A percentile compares a stretch with the other conserved stretches of the same genome.
Conservation (phyloP, 2,113 vertebrate species). For the Pangasianodon gigas region DNA sequence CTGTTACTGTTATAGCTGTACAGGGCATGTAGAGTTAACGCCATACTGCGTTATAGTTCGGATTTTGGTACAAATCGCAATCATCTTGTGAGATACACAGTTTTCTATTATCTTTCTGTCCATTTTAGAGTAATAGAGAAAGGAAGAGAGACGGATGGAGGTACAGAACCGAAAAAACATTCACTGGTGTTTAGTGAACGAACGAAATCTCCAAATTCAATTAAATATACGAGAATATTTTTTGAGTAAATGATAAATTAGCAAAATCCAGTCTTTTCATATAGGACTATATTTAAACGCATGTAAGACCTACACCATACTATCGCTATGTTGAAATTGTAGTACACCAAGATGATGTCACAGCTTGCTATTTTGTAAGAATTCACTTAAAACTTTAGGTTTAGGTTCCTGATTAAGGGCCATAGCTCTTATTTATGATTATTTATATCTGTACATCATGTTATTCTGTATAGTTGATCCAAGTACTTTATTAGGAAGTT, state of each 20-base stretch:
- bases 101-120: background rate
- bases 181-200: background rate
- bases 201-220: background rate
- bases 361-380: background rate
- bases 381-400: background rate
- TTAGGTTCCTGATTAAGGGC: background rate
- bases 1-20: background rate
- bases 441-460: background rate
- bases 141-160: slow-evolving; percentile 74
- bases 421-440: background rate
- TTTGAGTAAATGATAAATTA: background rate
- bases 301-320: background rate
- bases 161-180: slow-evolving; percentile 57
- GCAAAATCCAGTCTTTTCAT: background rate
- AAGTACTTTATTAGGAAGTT: background rate
- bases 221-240: background rate
- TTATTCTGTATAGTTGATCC: background rate
- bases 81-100: background rate
- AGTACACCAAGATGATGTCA: background rate
- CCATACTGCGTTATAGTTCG: background rate
- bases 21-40: too few relatives aligned
- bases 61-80: background rate
- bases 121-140: slow-evolving; percentile 78
- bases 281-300: background rate
- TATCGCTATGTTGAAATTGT: background rate